Base-by-base conservation (phyloP, 2,797 vertebrate genomes). In the Melanotaenia boesemani region DNA sequence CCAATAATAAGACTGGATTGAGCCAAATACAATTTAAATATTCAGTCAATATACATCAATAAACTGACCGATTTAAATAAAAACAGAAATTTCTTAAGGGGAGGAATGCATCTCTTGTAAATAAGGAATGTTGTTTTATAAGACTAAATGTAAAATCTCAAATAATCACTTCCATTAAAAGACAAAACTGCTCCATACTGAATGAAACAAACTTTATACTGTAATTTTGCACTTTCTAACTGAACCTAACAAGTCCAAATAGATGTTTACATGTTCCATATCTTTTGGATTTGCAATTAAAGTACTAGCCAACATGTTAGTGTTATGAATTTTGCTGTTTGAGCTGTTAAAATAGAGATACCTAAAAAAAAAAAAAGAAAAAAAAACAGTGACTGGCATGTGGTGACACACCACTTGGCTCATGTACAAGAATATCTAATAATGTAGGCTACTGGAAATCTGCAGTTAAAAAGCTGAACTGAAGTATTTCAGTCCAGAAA, bases 291-390 rank as follows among this genome's bases (percentile, higher is more conserved):
- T 48, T 6, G 5, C 16, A 44, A 18, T 16, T 18, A 18, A 46
- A 46, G 41, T 18, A 18, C 41, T 6, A 46, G 41, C 5, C 5
- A 18, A 46, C 41, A 46, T 46, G 41, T 16, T 13, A 18, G 1
- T 41, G 39, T 16, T 18, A 13, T 46, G 15, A 41, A 28, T 15
- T 73, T 37, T 54, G 44, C 24, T 63, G 54, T 44, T 20, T 7
- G 41, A 71, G 46, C 54, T 46, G 81, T 84, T 81, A 72, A 81
- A 61, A 62, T 16, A 20, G 36, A 39, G 24, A 62, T 15, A 37
- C 10, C 20, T 39, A 12, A 11, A 41, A 15, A 13, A 20, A 22
- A 22, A 28, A 36, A 59, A 22, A 22, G 28, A 36, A 59, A 46
- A 16, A 76, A 7, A 78, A 86, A 87, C 62, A 32, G 62, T 4